Evolutionary conservation across 2,888 invertebrate genomes (phyloP).

Genomic region (Romanomermis culicivorax): DNA sequence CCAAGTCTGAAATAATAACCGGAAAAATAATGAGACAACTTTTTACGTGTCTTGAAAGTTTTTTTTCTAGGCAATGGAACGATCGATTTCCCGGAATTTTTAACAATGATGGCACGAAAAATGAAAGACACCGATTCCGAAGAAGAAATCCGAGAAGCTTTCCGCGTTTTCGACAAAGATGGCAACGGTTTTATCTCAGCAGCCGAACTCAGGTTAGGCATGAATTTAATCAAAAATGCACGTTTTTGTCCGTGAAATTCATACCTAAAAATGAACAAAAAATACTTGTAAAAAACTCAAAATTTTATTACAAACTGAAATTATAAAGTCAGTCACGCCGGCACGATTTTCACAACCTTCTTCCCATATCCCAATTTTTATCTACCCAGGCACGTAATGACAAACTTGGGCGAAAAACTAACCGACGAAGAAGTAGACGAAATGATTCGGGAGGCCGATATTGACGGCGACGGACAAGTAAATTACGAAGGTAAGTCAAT

Average conservation of each 20-base stretch:
- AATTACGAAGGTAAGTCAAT: constrained; percentile 43
- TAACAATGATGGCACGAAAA: constrained; percentile 99
- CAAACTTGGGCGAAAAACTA: constrained; percentile 95
- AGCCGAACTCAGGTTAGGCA: constrained; percentile 43
- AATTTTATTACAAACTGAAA: too few species aligned
- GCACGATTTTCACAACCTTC: too few species aligned
- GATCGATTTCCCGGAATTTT: constrained; percentile 98
- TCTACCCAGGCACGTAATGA: constrained; percentile 99
- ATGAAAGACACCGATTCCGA: constrained; percentile 98
- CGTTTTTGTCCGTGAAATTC: too few species aligned
- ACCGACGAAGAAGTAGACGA: constrained; percentile 98
- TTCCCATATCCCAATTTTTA: too few species aligned
- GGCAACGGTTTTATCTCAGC: constrained; percentile 97
- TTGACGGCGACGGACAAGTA: constrained; percentile 96
- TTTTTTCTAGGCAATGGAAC: constrained; percentile 74
- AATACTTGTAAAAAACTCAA: too few species aligned
- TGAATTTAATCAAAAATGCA: too few species aligned
- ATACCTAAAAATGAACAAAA: too few species aligned
- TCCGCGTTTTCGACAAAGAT: constrained; percentile 58
- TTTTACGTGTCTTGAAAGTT: too few species aligned
- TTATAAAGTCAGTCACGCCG: too few species aligned
- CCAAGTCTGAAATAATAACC: too few species aligned
- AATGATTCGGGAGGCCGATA: constrained; percentile 91
- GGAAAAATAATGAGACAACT: too few species aligned
- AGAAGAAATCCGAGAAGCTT: constrained; percentile 95